Base-by-base conservation (phyloP, 2,113 vertebrate genomes). In the Lagopus muta region DNA sequence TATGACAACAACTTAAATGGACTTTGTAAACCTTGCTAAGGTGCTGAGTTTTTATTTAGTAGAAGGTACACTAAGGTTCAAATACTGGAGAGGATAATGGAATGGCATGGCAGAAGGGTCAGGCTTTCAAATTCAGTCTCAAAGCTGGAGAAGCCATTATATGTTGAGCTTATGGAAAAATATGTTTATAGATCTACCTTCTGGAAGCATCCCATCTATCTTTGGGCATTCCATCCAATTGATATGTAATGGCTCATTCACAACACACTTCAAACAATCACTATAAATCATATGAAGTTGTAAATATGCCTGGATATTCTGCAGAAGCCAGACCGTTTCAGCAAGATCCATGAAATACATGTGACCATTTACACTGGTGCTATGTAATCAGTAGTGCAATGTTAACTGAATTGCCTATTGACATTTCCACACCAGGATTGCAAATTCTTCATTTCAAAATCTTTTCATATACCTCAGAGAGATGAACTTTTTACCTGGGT, bases 51-150 rank as follows among this genome's bases (percentile, higher is more conserved):
- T 77, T 84, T 12, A n/a, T 50, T 62, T 36, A 60, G 32, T 7
- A 0, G 3, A 64, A 70, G 19, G 30, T 42, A 60, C 16, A 42
- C 0, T 0, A 6, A 69, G 61, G 10, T 54, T 28, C 42, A 43
- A 14, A 17, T 15, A 22, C 10, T 58, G 7, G 18, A 50, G 42
- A 55, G 17, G 13, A 30, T 34, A 82, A 75, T 12, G 16, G 34
- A 60, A 10, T 24, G n/a, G 12, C 13, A 15, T 11, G 17, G 42
- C 48, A 40, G 45, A 27, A 82, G 25, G 11, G 4, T 25, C 14
- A 11, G 36, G 8, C 22, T 89, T 93, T 72, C 4, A 7, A 78
- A 79, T 79, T 8, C 16, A 57, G 36, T 2, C 36, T 27, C 7
- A 40, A 24, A 76, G 45, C 30, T 43, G 57, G 87, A 66, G 30